A percentile compares a stretch with the other conserved stretches of the same genome.
Conservation (phyloP, 2,888 invertebrate species). For the Melinaea marsaeus region DNA sequence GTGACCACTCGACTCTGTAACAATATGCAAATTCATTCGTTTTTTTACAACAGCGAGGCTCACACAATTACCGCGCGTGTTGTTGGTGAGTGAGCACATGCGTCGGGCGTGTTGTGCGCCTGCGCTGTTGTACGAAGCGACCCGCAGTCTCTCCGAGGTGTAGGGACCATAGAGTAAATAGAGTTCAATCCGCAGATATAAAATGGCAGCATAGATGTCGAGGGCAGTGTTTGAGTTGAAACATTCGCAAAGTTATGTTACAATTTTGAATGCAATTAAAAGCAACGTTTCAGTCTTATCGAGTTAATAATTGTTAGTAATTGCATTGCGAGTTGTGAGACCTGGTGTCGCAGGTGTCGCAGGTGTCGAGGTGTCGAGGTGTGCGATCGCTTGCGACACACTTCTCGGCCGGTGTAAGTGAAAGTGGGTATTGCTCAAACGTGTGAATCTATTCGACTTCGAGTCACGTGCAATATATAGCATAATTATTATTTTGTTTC, state of each 20-base stretch:
- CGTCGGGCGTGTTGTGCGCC: neutral
- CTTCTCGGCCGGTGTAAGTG: constrained; percentile 44
- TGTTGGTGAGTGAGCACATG: too few relatives aligned
- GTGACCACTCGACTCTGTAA: too few relatives aligned
- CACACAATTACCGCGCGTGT: too few relatives aligned
- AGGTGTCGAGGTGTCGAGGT: constrained; percentile 9
- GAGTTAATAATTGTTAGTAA: neutral
- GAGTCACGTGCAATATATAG: constrained; percentile 77
- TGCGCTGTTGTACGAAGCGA: neutral
- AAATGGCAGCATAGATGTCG: constrained; percentile 12
- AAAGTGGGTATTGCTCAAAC: constrained; percentile 73
- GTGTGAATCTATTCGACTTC: constrained; percentile 48
- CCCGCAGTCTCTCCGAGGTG: constrained; percentile 15
- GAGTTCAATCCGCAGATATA: constrained; percentile 10
- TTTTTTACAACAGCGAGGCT: too few relatives aligned
- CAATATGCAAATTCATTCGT: too few relatives aligned
- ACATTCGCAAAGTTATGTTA: too few relatives aligned
- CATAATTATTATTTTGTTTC: constrained; percentile 78
- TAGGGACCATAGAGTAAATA: constrained; percentile 31
- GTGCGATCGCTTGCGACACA: constrained; percentile 7
- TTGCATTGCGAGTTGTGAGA: neutral
- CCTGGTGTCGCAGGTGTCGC: constrained; percentile 3
- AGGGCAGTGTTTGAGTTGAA: too few relatives aligned
- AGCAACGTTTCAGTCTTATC: neutral
- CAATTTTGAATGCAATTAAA: too few relatives aligned